These are phyloP conservation scores for Muschampia plurimacula DNA, from an alignment of 2,888 invertebrate species.

Conservation along the genomic window DNA sequence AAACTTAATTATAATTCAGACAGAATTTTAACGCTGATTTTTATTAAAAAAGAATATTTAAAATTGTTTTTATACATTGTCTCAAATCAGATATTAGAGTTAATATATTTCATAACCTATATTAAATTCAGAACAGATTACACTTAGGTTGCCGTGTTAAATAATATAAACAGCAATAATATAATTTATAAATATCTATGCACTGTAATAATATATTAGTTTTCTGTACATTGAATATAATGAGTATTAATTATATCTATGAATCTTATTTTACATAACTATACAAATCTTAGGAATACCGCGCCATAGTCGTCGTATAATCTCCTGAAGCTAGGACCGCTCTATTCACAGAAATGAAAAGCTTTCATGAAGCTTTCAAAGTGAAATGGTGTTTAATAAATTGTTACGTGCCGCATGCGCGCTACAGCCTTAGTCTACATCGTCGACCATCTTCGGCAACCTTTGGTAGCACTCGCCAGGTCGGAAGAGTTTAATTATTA, in stretches of 20 bases:
- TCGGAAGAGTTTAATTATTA: no score
- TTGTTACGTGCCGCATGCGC: neutral
- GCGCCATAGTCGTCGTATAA: constrained; percentile 31
- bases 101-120: neutral
- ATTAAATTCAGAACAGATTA: constrained; percentile 9
- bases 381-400: neutral
- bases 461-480: no score
- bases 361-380: neutral
- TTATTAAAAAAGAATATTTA: no score
- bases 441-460: no score
- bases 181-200: constrained; percentile 21
- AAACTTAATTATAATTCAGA: no score
- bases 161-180: constrained; percentile 20
- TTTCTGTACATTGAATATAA: constrained; percentile 33
- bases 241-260: constrained; percentile 16
- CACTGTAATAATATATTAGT: constrained; percentile 18
- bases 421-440: no score
- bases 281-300: constrained; percentile 34
- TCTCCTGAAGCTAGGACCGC: constrained; percentile 14
- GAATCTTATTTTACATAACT: constrained; percentile 28
- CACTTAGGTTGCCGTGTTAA: constrained; percentile 11
- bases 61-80: no score
- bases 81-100: neutral
- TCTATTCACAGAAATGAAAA: neutral
- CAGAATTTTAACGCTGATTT: no score